Conservation (phyloP, 1,140 invertebrate species). For the Ectropis grisescens region DNA sequence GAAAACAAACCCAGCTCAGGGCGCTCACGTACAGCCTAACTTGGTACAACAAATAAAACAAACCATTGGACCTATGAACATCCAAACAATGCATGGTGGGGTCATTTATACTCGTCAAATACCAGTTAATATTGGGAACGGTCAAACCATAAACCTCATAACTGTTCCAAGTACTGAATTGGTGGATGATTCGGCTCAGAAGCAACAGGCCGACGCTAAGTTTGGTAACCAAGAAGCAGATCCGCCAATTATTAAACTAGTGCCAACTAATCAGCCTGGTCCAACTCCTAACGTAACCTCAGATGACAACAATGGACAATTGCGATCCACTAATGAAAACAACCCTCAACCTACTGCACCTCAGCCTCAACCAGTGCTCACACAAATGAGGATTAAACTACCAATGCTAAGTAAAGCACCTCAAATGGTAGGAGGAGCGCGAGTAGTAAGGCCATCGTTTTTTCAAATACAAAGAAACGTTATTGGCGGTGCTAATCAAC, state of each 20-base stretch:
- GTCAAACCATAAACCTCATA: slow-evolving; percentile 73
- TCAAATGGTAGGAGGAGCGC: slow-evolving; percentile 57
- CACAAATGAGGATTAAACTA: slow-evolving; percentile 68
- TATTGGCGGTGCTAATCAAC: slow-evolving; percentile 63
- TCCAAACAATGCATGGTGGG: slow-evolving; percentile 73
- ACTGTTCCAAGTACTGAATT: slow-evolving; percentile 65
- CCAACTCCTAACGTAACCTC: slow-evolving; percentile 26
- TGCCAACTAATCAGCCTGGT: slow-evolving; percentile 38
- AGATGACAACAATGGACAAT: slow-evolving; percentile 39
- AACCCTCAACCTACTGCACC: slow-evolving; percentile 25
- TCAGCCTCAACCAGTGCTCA: slow-evolving; percentile 60
- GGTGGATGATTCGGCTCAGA: slow-evolving; percentile 43
- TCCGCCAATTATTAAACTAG: slow-evolving; percentile 60
- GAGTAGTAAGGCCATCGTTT: slow-evolving; percentile 71
- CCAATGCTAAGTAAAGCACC: slow-evolving; percentile 65
- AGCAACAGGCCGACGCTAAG: slow-evolving; percentile 34
- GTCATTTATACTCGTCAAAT: slow-evolving; percentile 74
- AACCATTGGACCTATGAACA: slow-evolving; percentile 59
- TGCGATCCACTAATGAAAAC: slow-evolving; percentile 22
- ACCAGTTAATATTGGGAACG: slow-evolving; percentile 66
- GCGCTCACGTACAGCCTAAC: slow-evolving; percentile 41
- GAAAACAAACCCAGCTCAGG: slow-evolving; percentile 31
- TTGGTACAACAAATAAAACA: slow-evolving; percentile 62
- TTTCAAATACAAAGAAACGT: slow-evolving; percentile 73
- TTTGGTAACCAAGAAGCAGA: slow-evolving; percentile 43